phyloP scores from a whole-genome alignment of 2,797 vertebrate species.

The Lacerta bilineata region DNA sequence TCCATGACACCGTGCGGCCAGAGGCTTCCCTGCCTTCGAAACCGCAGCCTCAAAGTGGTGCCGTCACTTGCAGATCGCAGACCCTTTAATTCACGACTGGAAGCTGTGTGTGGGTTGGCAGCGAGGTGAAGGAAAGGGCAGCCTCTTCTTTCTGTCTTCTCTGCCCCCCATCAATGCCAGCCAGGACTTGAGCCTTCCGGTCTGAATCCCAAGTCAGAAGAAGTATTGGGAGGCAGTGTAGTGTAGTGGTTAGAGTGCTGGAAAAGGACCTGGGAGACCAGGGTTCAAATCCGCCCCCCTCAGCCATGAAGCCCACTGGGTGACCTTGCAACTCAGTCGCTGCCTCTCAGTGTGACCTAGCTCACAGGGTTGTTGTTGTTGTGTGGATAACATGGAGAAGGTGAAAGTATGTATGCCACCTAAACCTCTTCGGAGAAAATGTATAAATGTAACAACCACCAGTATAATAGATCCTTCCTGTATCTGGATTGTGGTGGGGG shows the following conservation, averaged over 20 bases:
- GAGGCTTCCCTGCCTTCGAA: conserved; percentile 12
- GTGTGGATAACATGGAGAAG: too few relatives aligned
- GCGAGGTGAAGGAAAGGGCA: background rate
- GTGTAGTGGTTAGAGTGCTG: background rate
- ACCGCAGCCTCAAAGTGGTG: background rate
- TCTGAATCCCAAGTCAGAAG: background rate
- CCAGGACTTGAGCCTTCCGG: background rate
- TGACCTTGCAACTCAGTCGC: background rate
- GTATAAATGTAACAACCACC: too few relatives aligned
- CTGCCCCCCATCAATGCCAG: too few relatives aligned
- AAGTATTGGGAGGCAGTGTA: background rate
- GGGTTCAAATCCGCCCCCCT: background rate
- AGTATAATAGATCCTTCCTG: too few relatives aligned
- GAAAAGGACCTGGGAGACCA: too few relatives aligned
- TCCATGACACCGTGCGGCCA: conserved; percentile 33
- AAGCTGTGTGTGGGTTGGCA: background rate
- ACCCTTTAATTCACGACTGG: background rate
- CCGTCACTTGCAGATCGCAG: rapidly evolving
- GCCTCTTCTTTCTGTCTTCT: background rate
- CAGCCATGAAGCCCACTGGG: background rate
- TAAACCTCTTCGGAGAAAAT: too few relatives aligned
- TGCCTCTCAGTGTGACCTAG: too few relatives aligned
- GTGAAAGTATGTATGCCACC: too few relatives aligned
- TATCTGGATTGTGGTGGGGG: too few relatives aligned
- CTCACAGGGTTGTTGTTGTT: too few relatives aligned